These are phyloP conservation scores for Zelostemma sp. DNA, from an alignment of 1,140 invertebrate species.

Conservation along the genomic window DNA sequence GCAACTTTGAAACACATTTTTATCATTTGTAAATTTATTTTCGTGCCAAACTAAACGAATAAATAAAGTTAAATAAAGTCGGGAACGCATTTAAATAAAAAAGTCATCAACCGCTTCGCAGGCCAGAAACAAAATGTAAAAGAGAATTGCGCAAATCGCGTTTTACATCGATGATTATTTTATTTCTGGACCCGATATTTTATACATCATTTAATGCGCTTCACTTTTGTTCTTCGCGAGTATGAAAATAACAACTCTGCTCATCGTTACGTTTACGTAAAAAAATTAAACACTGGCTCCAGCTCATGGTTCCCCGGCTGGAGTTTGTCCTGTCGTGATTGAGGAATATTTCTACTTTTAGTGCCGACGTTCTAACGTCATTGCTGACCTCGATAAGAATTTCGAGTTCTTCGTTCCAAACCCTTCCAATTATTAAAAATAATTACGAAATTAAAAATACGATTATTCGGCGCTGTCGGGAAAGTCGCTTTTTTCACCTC, in stretches of 20 bases:
- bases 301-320: conserved; percentile 27
- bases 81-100: no score
- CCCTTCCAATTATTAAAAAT: conserved; percentile 17
- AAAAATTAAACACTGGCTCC: conserved; percentile 36
- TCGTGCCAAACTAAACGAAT: no score
- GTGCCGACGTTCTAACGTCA: conserved; percentile 34
- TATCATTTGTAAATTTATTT: no score
- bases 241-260: conserved; percentile 38
- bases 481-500: no score
- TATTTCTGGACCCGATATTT: conserved; percentile 26
- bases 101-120: no score
- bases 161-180: conserved; percentile 2
- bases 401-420: conserved; percentile 26
- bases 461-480: neutral
- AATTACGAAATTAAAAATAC: neutral
- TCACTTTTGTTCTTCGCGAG: conserved; percentile 18
- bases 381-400: conserved; percentile 35
- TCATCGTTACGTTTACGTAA: conserved; percentile 37
- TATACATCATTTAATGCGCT: conserved; percentile 35
- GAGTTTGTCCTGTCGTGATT: conserved; percentile 33
- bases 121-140: neutral
- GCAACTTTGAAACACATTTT: no score
- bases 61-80: no score
- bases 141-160: neutral
- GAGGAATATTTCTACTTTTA: conserved; percentile 42